Conservation (phyloP, 64 coral and sea anemone genomes). For the Platygyra sinensis region DNA sequence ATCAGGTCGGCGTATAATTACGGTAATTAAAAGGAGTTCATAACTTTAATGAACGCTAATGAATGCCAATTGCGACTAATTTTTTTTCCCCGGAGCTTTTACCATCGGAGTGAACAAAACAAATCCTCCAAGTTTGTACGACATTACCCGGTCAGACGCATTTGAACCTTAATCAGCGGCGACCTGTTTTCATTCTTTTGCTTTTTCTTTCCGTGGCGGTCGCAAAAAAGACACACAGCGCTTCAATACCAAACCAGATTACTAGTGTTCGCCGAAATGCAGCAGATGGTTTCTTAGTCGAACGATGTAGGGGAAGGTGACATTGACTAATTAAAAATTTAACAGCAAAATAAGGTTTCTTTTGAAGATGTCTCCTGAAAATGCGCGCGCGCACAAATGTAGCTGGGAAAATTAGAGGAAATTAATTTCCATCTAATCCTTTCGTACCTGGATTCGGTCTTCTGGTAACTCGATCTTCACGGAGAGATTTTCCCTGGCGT, state of each 20-base stretch:
- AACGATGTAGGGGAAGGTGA: conserved; percentile 14
- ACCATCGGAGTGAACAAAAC: conserved; percentile 63
- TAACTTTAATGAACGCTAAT: conserved; percentile 94
- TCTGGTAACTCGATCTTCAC: conserved; percentile 90
- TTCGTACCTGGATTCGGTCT: conserved; percentile 94
- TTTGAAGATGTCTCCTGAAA: conserved; percentile 8
- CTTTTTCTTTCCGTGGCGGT: not conserved
- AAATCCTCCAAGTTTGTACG: not conserved
- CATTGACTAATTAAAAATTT: conserved; percentile 53
- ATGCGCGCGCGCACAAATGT: not conserved
- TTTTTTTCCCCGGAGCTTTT: conserved; percentile 64
- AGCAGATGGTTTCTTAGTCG: conserved; percentile 62
- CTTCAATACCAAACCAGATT: conserved; percentile 30
- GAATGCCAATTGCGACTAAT: conserved; percentile 80
- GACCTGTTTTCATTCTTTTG: conserved; percentile 47
- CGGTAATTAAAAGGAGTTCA: conserved; percentile 86
- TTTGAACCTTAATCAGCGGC: conserved; percentile 39
- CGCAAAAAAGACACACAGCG: not conserved
- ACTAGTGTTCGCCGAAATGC: conserved; percentile 21
- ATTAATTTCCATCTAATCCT: not conserved
- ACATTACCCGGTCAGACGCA: not conserved
- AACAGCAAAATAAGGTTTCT: not conserved
- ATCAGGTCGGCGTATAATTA: conserved; percentile 71
- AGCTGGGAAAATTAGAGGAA: not conserved
- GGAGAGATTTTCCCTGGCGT: conserved; percentile 95